Percentiles rank a stretch among this genome's conserved stretches.
phyloP scores from a whole-genome alignment of 2,797 vertebrate species.

The Sitta carolinensis region DNA sequence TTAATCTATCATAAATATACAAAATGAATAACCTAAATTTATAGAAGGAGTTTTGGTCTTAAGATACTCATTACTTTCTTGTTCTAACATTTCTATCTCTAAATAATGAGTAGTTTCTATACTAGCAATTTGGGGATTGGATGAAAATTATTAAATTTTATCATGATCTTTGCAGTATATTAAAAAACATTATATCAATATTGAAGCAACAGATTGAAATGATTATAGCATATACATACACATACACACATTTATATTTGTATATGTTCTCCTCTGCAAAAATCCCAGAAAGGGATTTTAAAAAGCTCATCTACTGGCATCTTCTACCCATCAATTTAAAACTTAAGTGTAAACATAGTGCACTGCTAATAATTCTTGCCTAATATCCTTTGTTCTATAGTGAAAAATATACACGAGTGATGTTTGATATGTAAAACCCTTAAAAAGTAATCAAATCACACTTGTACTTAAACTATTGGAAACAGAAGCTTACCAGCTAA shows the following conservation, averaged over 20 bases:
- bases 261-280: background rate
- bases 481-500: background rate
- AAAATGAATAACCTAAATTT: background rate
- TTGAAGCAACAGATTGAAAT: background rate
- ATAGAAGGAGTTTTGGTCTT: background rate
- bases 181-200: background rate
- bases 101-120: slow-evolving; percentile 32
- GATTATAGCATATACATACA: background rate
- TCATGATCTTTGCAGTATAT: background rate
- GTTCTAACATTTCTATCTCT: slow-evolving; percentile 7
- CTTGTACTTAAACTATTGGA: background rate
- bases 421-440: background rate
- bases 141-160: slow-evolving; percentile 26
- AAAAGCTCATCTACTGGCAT: background rate
- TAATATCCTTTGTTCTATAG: background rate
- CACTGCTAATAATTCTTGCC: background rate
- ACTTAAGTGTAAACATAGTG: background rate
- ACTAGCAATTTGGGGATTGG: background rate
- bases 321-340: background rate
- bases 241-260: background rate
- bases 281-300: background rate
- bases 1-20: background rate
- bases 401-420: background rate
- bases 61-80: background rate
- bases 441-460: background rate